Conservation (phyloP, 2,888 invertebrate species). For the Pemphredon lugubris region DNA sequence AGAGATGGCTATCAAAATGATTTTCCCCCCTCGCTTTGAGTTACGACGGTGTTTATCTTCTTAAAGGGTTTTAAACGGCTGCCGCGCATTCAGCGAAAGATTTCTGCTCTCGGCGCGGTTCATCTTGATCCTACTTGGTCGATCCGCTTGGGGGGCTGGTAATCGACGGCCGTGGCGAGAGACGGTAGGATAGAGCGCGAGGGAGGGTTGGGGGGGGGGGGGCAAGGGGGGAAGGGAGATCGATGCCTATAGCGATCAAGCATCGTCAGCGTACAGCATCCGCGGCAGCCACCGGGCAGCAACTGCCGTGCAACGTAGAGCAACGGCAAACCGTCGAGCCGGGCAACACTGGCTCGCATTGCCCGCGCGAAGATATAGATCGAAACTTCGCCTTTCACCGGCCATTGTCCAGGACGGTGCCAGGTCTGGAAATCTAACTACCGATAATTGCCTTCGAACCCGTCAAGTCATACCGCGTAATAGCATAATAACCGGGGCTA, state of each 20-base stretch:
- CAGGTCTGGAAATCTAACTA: slow-evolving; percentile 72
- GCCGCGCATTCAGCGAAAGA: slow-evolving; percentile 47
- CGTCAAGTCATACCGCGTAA: slow-evolving; percentile 74
- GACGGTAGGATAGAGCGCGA: slow-evolving; percentile 6
- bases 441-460: slow-evolving; percentile 75
- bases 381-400: slow-evolving; percentile 76
- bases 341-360: slow-evolving; percentile 64
- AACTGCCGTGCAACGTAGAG: too few relatives aligned
- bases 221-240: slow-evolving; percentile 5
- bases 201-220: too few relatives aligned
- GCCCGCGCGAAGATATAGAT: slow-evolving; percentile 71
- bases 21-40: slow-evolving; percentile 7
- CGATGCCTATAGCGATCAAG: slow-evolving; percentile 45
- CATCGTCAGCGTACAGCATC: slow-evolving; percentile 51
- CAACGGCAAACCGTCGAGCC: slow-evolving; percentile 53
- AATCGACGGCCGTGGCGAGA: slow-evolving; percentile 57
- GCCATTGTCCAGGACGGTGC: slow-evolving; percentile 72
- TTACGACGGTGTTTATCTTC: slow-evolving; percentile 49
- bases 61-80: slow-evolving; percentile 30
- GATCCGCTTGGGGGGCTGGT: slow-evolving; percentile 44
- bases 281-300: slow-evolving; percentile 34
- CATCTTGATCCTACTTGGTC: slow-evolving; percentile 53
- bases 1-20: slow-evolving; percentile 27
- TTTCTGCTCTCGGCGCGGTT: slow-evolving; percentile 30
- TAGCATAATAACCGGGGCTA: slow-evolving; percentile 72